Base-by-base conservation (phyloP, 2,113 vertebrate species). In the Muntiacus reevesi region DNA sequence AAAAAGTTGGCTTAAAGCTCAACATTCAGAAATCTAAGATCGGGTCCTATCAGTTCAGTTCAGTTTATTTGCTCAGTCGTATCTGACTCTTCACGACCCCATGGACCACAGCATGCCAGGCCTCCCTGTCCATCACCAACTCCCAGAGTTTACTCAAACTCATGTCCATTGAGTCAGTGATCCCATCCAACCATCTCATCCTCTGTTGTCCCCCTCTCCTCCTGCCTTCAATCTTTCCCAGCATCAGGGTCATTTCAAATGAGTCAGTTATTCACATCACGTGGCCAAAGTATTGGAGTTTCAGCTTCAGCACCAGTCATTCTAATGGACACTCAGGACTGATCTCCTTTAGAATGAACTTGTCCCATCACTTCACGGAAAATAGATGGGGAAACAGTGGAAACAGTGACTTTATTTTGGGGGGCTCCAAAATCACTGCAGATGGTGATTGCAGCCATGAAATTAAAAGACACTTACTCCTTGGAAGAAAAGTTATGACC, bases 71-170 rank as follows among this genome's bases (percentile, higher is more conserved):
- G 9, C 67, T 71, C n/a, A 36, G 67, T 71, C 10, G 4, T 36
- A 19, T 71, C 19, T 0, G 0, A 40, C 19, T 71, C n/a, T 71
- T 23, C 19, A n/a, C 0, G 9, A 40, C 2, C 19, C 19, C n/a
- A 40, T 36, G 67, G 19, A 71, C 57, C n/a, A 40, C n/a, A 71
- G 67, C n/a, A 71, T 0, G 0, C 67, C 67, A 40, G n/a, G 19
- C 5, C n/a, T 36, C n/a, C n/a, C n/a, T 71, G 67, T 71, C 2
- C n/a, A 40, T 36, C n/a, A 36, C 67, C 67, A 71, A 71, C 9
- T 23, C 19, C n/a, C 0, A 0, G 67, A 40, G n/a, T 71, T 23
- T 23, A 71, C n/a, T 21, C n/a, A 71, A 23, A 71, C 67, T 71
- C 19, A 23, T 36, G 64, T 21, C 33, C 17, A 71, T 71, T 71